Evolutionary conservation across 1,140 invertebrate species (phyloP).

Genomic region (Chrysoperla carnea): DNA sequence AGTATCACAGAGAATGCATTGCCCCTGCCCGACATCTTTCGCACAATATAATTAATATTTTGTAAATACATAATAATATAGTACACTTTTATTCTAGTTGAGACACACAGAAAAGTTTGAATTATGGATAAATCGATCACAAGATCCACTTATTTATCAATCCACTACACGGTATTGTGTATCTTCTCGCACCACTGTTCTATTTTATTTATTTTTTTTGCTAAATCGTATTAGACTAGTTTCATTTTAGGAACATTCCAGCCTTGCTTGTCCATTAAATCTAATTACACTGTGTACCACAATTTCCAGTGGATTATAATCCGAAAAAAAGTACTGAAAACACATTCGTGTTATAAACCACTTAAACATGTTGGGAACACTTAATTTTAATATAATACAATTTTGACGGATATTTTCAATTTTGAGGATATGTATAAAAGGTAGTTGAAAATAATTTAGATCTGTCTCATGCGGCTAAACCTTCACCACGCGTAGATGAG

Average conservation of each 20-base stretch:
- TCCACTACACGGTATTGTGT: background rate
- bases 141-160: background rate
- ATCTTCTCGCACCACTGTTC: background rate
- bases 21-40: background rate
- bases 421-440: background rate
- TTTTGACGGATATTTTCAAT: background rate
- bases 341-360: slow-evolving; percentile 6
- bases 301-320: background rate
- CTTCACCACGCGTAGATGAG: slow-evolving; percentile 24
- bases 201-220: background rate
- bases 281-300: background rate
- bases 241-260: slow-evolving; percentile 13
- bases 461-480: slow-evolving; percentile 25
- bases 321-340: background rate
- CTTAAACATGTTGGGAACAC: slow-evolving; percentile 7
- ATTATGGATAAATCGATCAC: background rate
- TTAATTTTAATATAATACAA: background rate
- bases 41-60: background rate
- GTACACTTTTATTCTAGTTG: background rate
- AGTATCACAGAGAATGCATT: slow-evolving; percentile 7
- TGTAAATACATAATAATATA: background rate
- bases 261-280: background rate
- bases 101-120: background rate
- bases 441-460: background rate
- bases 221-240: slow-evolving; percentile 8